Conservation (phyloP, 1,140 invertebrate species). For the Zaprionus capensis region DNA sequence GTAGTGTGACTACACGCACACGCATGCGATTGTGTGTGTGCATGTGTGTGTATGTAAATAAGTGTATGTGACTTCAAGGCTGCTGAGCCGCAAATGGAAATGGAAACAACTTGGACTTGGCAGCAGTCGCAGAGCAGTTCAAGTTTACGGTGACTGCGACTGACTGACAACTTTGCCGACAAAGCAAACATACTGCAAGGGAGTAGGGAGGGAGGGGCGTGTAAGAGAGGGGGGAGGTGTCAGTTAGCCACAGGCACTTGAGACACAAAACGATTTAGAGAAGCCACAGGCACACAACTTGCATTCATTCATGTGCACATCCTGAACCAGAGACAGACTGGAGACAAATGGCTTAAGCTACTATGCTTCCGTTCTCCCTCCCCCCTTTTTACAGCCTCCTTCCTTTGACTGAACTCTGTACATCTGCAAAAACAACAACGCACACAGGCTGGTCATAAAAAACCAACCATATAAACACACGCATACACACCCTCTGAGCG, state of each 20-base stretch:
- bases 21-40: background rate
- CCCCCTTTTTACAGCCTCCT: background rate
- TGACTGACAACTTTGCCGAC: slow-evolving; percentile 50
- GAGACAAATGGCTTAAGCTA: slow-evolving; percentile 40
- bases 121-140: slow-evolving; percentile 58
- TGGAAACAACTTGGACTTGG: slow-evolving; percentile 55
- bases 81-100: slow-evolving; percentile 53
- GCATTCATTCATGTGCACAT: slow-evolving; percentile 56
- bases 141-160: slow-evolving; percentile 57
- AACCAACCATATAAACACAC: slow-evolving; percentile 8
- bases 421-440: slow-evolving; percentile 1
- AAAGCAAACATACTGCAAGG: slow-evolving; percentile 47
- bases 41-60: slow-evolving; percentile 47
- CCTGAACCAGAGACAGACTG: slow-evolving; percentile 40
- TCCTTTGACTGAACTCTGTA: slow-evolving; percentile 8
- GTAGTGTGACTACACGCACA: slow-evolving; percentile 20
- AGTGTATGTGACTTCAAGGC: slow-evolving; percentile 53
- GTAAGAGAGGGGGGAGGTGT: background rate
- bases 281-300: slow-evolving; percentile 19
- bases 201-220: background rate
- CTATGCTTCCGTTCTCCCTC: background rate
- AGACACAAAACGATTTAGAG: slow-evolving; percentile 55
- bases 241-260: slow-evolving; percentile 35
- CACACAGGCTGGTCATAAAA: slow-evolving; percentile 32
- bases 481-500: slow-evolving; percentile 16